Percentiles rank a stretch among this genome's conserved stretches.
Conservation (phyloP, 2,113 vertebrate genomes). For the Rhea americana region DNA sequence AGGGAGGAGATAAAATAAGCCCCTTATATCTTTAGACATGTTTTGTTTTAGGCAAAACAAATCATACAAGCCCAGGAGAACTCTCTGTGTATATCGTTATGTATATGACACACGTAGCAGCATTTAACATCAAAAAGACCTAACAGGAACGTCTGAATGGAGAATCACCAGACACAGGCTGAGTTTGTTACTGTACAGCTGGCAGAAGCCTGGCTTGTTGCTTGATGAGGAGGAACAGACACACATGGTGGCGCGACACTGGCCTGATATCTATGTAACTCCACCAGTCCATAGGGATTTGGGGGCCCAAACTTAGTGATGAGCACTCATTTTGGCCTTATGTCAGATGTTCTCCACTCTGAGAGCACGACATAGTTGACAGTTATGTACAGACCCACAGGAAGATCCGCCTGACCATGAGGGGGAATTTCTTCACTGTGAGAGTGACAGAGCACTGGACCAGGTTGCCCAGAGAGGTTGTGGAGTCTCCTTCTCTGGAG, state of each 20-base stretch:
- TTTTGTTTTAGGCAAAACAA: not conserved
- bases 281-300: not conserved
- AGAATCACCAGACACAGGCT: not conserved
- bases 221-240: not conserved
- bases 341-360: not conserved
- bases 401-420: too few relatives aligned
- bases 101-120: not conserved
- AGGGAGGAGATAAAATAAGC: not conserved
- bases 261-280: not conserved
- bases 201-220: not conserved
- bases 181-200: not conserved
- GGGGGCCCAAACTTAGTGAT: not conserved
- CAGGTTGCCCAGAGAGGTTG: too few relatives aligned
- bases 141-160: not conserved
- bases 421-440: too few relatives aligned
- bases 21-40: not conserved
- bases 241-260: rapidly evolving
- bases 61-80: not conserved
- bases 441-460: too few relatives aligned
- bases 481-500: too few relatives aligned
- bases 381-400: not conserved
- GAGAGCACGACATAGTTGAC: not conserved
- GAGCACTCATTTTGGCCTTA: not conserved
- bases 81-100: not conserved
- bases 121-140: not conserved